Conservation (phyloP, 1,140 invertebrate genomes). For the Drosophila subpulchrella region DNA sequence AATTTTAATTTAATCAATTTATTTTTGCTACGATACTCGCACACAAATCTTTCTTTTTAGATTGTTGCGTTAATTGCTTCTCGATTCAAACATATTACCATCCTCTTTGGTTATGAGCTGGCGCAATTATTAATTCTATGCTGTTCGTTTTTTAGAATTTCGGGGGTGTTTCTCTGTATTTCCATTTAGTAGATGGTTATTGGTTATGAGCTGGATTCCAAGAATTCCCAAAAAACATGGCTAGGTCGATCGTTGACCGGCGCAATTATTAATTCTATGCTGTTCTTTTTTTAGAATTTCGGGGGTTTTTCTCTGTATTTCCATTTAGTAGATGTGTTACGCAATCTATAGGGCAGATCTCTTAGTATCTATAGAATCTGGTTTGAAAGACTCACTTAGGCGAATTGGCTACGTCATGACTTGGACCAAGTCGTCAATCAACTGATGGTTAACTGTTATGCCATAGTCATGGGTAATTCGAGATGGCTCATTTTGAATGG, state of each 20-base stretch:
- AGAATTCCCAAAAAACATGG: constrained; percentile 20
- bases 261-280: constrained; percentile 27
- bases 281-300: constrained; percentile 32
- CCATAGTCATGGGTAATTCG: constrained; percentile 53
- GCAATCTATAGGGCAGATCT: constrained; percentile 34
- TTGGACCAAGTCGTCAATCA: constrained; percentile 30
- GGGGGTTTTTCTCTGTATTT: constrained; percentile 38
- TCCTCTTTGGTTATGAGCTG: constrained; percentile 35
- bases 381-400: constrained; percentile 5
- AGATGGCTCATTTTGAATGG: constrained; percentile 43
- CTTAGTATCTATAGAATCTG: constrained; percentile 16
- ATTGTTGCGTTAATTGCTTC: constrained; percentile 38
- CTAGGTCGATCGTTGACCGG: constrained; percentile 51
- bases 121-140: no score
- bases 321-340: constrained; percentile 20
- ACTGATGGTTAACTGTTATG: constrained; percentile 24
- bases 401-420: constrained; percentile 12
- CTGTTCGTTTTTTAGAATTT: no score
- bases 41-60: constrained; percentile 18
- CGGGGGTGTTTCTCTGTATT: no score
- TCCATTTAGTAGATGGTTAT: no score
- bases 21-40: constrained; percentile 28
- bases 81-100: constrained; percentile 26
- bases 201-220: constrained; percentile 21
- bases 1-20: constrained; percentile 39